Conservation (phyloP, 2,113 vertebrate species). For the Grammomys surdaster region DNA sequence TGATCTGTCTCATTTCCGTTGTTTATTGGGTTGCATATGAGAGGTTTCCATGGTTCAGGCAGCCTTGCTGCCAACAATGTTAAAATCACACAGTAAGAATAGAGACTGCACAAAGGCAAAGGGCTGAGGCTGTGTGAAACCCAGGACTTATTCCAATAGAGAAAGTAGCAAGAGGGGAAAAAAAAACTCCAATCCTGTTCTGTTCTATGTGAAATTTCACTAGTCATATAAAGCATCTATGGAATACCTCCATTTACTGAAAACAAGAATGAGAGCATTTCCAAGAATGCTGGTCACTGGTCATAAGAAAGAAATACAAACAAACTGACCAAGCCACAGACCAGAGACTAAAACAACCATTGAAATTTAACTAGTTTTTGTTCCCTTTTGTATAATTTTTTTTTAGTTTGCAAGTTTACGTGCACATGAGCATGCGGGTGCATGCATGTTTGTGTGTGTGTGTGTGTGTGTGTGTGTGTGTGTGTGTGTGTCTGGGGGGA, state of each 20-base stretch:
- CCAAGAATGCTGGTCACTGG: neutral
- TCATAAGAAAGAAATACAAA: neutral
- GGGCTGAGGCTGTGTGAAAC: constrained; percentile 76
- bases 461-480: neutral
- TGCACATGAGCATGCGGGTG: neutral
- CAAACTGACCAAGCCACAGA: neutral
- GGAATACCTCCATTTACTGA: neutral
- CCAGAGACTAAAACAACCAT: neutral
- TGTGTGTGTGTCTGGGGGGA: no score
- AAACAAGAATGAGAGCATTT: neutral
- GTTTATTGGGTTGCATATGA: constrained; percentile 80
- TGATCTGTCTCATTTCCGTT: constrained; percentile 82
- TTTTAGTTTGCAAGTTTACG: neutral
- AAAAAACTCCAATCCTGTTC: neutral
- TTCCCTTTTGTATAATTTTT: neutral
- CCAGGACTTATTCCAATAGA: neutral
- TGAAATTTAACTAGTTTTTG: constrained; percentile 1
- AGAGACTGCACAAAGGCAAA: constrained; percentile 81
- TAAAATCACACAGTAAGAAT: constrained; percentile 78
- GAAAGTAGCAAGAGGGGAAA: neutral
- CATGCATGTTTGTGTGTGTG: neutral
- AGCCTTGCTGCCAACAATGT: constrained; percentile 81
- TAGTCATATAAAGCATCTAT: constrained; percentile 43
- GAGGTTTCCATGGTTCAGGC: constrained; percentile 90
- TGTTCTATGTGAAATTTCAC: constrained; percentile 37